Conservation (phyloP, 2,113 vertebrate genomes). For the Pongo pygmaeus region DNA sequence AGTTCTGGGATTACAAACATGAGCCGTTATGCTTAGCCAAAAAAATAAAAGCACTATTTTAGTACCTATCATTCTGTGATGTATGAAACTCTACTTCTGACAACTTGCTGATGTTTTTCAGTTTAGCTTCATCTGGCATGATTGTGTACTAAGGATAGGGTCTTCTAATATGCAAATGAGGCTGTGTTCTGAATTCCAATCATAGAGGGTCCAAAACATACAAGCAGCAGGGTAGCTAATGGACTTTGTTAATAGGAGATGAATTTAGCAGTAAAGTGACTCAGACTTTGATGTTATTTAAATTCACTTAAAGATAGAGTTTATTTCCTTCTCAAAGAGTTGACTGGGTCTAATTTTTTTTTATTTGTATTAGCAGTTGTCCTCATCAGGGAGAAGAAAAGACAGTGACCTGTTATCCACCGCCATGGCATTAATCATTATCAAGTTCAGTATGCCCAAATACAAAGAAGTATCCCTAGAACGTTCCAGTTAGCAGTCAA, state of each 20-base stretch:
- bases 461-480: background rate
- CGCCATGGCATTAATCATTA: background rate
- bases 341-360: background rate
- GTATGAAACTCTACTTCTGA: background rate
- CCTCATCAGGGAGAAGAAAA: background rate
- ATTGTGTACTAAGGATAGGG: background rate
- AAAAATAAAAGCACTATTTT: background rate
- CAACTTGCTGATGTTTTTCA: background rate
- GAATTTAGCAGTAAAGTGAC: background rate
- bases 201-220: background rate
- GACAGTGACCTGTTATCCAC: background rate
- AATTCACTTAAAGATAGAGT: background rate
- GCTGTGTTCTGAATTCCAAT: background rate
- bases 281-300: background rate
- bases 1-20: no score
- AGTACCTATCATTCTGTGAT: background rate
- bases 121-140: background rate
- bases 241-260: background rate
- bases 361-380: background rate
- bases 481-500: background rate
- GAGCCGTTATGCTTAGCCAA: no score
- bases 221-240: background rate
- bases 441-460: background rate
- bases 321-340: background rate
- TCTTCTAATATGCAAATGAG: background rate